Base-by-base conservation (phyloP, 2,797 vertebrate species). In the Anabas testudineus region DNA sequence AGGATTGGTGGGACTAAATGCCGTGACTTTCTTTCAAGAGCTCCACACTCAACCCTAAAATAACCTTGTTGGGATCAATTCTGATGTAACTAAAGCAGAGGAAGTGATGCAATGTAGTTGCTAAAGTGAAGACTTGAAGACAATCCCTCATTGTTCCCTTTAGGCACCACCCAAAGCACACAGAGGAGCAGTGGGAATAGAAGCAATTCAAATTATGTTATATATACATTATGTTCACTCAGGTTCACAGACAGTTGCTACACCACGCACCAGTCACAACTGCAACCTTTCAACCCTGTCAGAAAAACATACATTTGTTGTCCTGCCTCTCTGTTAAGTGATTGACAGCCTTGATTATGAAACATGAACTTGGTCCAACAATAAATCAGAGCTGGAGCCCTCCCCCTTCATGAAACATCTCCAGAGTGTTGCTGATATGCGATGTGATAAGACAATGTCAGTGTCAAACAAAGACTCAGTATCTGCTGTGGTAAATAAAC, bases 131-230 rank as follows among this genome's bases (percentile, higher is more conserved):
- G 75, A 80, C 83, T 60, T 74, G 70, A 79, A 82, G 85, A 92
- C 89, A 92, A 88, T 83, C 64, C 60, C 24, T 78, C 67, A 90
- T 92, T 93, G 90, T 93, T 86, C 15, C 48, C 62, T 66, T 48
- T 15, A 65, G 84, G 75, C 84, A 71, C 54, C 85, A 80, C 91
- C 91, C 82, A 86, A 54, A 22, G 64, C 82, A 89, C 72, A 90
- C 75, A 85, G 74, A 79, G 57, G 69, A 71, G 69, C 45, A 76
- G 54, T 18, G 12, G 8, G 15, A 78, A 54, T 28, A 69, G 39
- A 78, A 74, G 71, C 72, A 68, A n/a, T 83, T 3, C 46, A 70
- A 75, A 71, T 74, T 12, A 41, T n/a, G n/a, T n/a, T n/a, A n/a
- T n/a, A n/a, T n/a, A n/a, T n/a, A n/a, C n/a, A n/a, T n/a, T n/a